A percentile compares a stretch with the other conserved stretches of the same genome.
These are phyloP conservation scores for Thera obeliscata DNA, from an alignment of 2,888 invertebrate species.

Conservation along the genomic window DNA sequence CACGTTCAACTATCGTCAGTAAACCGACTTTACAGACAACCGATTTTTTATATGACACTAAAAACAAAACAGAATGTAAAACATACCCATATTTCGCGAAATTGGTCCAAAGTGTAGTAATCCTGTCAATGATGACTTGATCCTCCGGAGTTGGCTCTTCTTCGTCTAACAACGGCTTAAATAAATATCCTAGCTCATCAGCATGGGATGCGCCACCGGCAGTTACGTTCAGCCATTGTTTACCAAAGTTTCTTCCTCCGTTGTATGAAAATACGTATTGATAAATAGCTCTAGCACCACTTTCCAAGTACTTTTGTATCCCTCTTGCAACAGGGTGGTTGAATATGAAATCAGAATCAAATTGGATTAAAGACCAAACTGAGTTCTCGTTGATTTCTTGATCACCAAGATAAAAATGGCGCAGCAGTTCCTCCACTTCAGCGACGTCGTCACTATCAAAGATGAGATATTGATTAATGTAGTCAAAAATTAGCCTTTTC, in stretches of 20 bases:
- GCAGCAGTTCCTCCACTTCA: constrained; percentile 21
- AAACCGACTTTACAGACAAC: too few relatives aligned
- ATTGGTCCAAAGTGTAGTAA: constrained; percentile 44
- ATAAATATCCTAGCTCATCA: constrained; percentile 41
- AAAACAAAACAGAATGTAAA: not conserved
- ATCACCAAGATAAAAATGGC: constrained; percentile 39
- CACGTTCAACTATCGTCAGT: too few relatives aligned
- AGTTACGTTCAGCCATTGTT: constrained; percentile 15
- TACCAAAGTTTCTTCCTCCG: constrained; percentile 33
- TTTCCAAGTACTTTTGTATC: constrained; percentile 30
- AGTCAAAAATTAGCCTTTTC: constrained; percentile 11
- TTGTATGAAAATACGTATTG: constrained; percentile 39
- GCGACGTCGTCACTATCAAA: constrained; percentile 19
- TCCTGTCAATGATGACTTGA: constrained; percentile 36
- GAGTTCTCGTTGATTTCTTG: constrained; percentile 23
- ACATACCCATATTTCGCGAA: constrained; percentile 46
- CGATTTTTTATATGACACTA: too few relatives aligned
- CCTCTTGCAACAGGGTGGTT: constrained; percentile 30
- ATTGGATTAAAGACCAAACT: constrained; percentile 26
- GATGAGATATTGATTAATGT: constrained; percentile 13
- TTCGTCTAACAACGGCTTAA: constrained; percentile 18
- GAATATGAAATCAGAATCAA: constrained; percentile 37
- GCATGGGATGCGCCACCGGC: constrained; percentile 35
- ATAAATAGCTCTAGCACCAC: constrained; percentile 30
- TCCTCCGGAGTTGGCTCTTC: constrained; percentile 31